phyloP scores from a whole-genome alignment of 2,113 vertebrate species.

The Martes martes region DNA sequence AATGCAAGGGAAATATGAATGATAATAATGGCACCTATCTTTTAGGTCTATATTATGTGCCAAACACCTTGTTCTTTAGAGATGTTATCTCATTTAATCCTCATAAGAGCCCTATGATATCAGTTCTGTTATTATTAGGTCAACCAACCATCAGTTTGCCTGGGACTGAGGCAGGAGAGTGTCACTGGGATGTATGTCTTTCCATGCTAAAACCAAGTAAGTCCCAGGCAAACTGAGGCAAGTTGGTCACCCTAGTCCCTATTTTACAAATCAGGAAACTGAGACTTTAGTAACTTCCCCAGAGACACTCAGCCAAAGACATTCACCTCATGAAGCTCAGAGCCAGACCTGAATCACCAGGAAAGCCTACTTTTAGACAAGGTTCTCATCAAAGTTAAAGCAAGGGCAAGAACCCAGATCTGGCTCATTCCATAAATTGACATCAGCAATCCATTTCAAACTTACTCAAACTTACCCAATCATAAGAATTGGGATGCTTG shows the following conservation, averaged over 20 bases:
- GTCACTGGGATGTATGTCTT: background rate
- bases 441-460: background rate
- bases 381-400: background rate
- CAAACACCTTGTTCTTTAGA: background rate
- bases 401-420: background rate
- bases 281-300: background rate
- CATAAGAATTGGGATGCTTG: background rate
- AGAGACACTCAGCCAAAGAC: background rate
- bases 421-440: background rate
- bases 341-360: background rate
- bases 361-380: background rate
- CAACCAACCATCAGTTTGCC: background rate
- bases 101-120: background rate
- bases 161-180: background rate
- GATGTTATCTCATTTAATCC: background rate
- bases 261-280: background rate
- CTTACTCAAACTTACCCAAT: background rate
- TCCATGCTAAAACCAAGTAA: background rate
- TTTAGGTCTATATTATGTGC: background rate
- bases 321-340: background rate
- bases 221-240: background rate
- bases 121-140: background rate
- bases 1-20: background rate
- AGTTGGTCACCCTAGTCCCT: background rate
- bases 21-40: background rate